phyloP scores from a whole-genome alignment of 1,140 invertebrate species.

The Whitmania pigra region DNA sequence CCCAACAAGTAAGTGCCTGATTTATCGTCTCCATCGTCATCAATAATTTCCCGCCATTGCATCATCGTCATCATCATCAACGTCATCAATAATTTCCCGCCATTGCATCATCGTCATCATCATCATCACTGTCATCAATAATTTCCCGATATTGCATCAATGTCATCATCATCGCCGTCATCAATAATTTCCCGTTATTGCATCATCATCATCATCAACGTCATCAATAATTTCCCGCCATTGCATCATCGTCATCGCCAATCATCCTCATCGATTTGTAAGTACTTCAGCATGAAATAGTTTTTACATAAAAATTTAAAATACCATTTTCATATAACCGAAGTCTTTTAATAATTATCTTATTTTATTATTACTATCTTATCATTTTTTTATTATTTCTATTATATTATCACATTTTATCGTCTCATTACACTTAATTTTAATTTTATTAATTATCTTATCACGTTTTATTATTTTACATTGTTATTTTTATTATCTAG shows the following conservation, averaged over 20 bases:
- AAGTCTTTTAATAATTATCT: background rate
- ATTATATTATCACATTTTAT: no score
- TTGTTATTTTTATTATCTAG: background rate
- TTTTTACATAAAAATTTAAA: no score
- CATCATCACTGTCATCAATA: background rate
- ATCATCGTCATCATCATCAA: slow-evolving; percentile 12
- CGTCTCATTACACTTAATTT: no score
- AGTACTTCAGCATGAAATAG: no score
- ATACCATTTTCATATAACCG: background rate
- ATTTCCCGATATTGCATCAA: no score
- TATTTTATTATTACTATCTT: background rate
- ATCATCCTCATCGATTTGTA: no score
- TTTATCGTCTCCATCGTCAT: background rate
- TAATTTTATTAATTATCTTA: no score
- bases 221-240: slow-evolving; percentile 5
- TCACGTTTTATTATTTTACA: background rate
- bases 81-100: background rate
- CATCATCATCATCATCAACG: background rate
- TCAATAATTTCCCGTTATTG: no score
- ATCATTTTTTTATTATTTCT: background rate
- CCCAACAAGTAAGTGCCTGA: background rate
- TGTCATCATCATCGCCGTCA: background rate
- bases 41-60: background rate
- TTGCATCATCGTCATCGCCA: background rate
- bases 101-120: slow-evolving; percentile 13